These are phyloP conservation scores for Tuberolachnus salignus DNA, from an alignment of 2,888 invertebrate species.

Conservation along the genomic window DNA sequence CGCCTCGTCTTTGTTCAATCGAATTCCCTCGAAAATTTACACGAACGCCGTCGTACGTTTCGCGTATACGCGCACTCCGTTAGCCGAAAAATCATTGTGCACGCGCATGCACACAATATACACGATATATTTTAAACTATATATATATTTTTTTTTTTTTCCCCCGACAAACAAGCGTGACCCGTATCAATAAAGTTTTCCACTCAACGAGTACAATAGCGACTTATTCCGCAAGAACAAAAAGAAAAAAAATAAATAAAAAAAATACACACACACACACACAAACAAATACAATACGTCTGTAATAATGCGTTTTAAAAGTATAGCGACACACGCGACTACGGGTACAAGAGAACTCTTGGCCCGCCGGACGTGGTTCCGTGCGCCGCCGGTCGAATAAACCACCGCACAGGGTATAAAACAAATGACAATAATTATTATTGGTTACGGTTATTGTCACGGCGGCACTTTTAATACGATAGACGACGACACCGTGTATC, in stretches of 20 bases:
- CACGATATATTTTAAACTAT: not conserved
- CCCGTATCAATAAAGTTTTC: slow-evolving; percentile 52
- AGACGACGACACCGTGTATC: too few relatives aligned
- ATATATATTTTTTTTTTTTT: not conserved
- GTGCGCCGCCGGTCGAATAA: slow-evolving; percentile 39
- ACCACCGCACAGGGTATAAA: slow-evolving; percentile 2
- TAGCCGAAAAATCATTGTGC: slow-evolving; percentile 14
- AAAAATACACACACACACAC: not conserved
- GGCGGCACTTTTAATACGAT: not conserved
- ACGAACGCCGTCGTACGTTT: too few relatives aligned
- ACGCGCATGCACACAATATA: not conserved
- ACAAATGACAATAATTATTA: too few relatives aligned
- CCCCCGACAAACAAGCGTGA: slow-evolving; percentile 43
- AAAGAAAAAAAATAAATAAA: not conserved
- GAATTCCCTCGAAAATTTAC: slow-evolving; percentile 8
- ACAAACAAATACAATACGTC: slow-evolving; percentile 15
- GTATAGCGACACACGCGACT: slow-evolving; percentile 41
- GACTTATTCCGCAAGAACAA: slow-evolving; percentile 23
- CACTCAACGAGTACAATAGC: slow-evolving; percentile 39
- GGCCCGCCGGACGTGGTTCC: slow-evolving; percentile 24
- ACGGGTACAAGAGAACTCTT: not conserved
- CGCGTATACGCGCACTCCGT: not conserved
- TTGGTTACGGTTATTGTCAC: too few relatives aligned
- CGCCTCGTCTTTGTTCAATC: not conserved
- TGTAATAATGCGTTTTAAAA: slow-evolving; percentile 50